phyloP scores from a whole-genome alignment of 2,113 vertebrate genomes.

The Phocoena sinus region DNA sequence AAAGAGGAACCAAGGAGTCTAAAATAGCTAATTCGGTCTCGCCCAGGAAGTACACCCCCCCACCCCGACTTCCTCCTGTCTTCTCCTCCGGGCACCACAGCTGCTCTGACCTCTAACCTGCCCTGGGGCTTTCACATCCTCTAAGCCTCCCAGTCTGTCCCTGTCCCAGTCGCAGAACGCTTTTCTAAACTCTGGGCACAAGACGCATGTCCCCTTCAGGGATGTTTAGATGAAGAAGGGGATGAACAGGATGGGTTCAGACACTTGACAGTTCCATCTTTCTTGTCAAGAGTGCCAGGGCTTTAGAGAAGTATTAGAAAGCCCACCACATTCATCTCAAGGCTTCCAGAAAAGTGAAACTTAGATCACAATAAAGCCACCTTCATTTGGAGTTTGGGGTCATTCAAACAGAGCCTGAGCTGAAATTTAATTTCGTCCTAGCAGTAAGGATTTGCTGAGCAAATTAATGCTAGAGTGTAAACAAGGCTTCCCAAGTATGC shows the following conservation, averaged over 20 bases:
- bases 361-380: neutral
- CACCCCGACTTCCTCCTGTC: constrained; percentile 27
- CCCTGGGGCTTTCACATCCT: neutral
- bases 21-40: constrained; percentile 57
- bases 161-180: neutral
- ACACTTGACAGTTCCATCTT: neutral
- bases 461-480: constrained; percentile 50
- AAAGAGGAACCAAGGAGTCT: constrained; percentile 44
- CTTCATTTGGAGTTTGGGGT: constrained; percentile 26
- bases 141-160: neutral
- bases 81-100: neutral
- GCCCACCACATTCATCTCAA: neutral
- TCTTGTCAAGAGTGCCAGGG: neutral
- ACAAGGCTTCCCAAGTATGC: constrained; percentile 28
- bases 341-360: neutral
- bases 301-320: neutral
- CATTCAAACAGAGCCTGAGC: constrained; percentile 51
- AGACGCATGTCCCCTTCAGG: neutral
- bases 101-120: neutral
- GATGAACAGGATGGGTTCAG: neutral
- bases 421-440: constrained; percentile 49
- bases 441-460: constrained; percentile 41
- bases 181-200: neutral
- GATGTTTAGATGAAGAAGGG: neutral
- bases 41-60: constrained; percentile 42